These are phyloP conservation scores for Heliconius hewitsoni DNA, from an alignment of 1,140 invertebrate species.

Conservation along the genomic window DNA sequence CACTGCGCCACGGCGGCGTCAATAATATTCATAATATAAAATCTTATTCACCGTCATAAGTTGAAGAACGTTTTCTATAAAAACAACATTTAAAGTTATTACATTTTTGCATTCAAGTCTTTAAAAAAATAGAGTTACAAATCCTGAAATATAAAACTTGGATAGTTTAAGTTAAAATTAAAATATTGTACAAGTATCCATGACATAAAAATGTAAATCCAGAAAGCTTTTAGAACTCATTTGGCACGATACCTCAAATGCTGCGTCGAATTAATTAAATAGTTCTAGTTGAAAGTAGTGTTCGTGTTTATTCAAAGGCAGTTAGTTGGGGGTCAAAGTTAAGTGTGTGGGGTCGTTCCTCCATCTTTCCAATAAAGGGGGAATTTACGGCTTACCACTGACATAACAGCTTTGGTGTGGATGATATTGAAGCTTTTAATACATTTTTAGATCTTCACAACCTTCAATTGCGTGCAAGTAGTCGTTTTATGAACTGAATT, in stretches of 20 bases:
- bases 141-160: no score
- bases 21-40: no score
- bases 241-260: not conserved
- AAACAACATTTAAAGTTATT: no score
- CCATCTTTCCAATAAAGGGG: not conserved
- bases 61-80: no score
- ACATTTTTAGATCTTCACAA: not conserved
- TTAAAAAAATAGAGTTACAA: no score
- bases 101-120: no score
- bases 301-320: not conserved
- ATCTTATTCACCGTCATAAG: no score
- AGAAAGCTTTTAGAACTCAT: constrained; percentile 7
- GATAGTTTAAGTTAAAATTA: no score
- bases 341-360: constrained; percentile 2
- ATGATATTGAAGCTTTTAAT: not conserved
- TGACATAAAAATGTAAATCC: not conserved
- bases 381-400: not conserved
- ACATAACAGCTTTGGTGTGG: not conserved
- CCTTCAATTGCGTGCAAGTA: not conserved
- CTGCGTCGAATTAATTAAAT: not conserved
- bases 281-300: constrained; percentile 10
- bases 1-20: no score
- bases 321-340: not conserved
- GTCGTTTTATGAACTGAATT: not conserved
- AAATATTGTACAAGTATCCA: not conserved